Conservation (phyloP, 1,140 invertebrate genomes). For the Mercenaria mercenaria region DNA sequence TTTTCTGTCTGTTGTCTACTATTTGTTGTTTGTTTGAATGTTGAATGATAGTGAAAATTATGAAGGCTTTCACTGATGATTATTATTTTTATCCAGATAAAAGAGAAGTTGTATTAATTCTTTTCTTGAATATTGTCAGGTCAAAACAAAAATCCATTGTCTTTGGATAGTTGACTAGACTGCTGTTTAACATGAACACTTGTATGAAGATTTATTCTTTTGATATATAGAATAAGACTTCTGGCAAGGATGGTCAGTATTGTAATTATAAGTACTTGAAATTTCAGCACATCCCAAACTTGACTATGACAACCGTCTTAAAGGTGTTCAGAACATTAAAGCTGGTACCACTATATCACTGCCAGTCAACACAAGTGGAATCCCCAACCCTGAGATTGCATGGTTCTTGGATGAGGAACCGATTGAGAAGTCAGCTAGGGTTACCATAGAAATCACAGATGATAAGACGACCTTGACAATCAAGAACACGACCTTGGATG, state of each 20-base stretch:
- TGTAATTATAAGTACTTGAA: not conserved
- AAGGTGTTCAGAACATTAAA: constrained; percentile 82
- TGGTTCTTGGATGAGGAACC: constrained; percentile 94
- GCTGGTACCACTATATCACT: constrained; percentile 81
- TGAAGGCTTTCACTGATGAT: not conserved
- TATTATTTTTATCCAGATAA: not conserved
- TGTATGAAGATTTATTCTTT: too few relatives aligned
- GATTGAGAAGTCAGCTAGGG: constrained; percentile 78
- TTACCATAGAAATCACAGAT: constrained; percentile 81
- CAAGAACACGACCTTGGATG: constrained; percentile 80
- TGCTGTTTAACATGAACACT: too few relatives aligned
- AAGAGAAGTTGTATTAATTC: not conserved
- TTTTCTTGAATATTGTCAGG: not conserved
- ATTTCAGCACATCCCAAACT: constrained; percentile 82
- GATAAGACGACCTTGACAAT: constrained; percentile 81
- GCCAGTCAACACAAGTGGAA: constrained; percentile 91
- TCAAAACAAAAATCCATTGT: too few relatives aligned
- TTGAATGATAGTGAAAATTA: too few relatives aligned
- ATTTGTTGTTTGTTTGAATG: not conserved
- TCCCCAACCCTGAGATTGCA: constrained; percentile 95
- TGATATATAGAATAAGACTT: too few relatives aligned
- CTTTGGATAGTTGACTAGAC: too few relatives aligned
- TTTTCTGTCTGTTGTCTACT: not conserved
- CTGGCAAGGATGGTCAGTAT: too few relatives aligned
- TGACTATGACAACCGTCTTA: constrained; percentile 83